Conservation (phyloP, 1,140 invertebrate species). For the Colletes latitarsis region DNA sequence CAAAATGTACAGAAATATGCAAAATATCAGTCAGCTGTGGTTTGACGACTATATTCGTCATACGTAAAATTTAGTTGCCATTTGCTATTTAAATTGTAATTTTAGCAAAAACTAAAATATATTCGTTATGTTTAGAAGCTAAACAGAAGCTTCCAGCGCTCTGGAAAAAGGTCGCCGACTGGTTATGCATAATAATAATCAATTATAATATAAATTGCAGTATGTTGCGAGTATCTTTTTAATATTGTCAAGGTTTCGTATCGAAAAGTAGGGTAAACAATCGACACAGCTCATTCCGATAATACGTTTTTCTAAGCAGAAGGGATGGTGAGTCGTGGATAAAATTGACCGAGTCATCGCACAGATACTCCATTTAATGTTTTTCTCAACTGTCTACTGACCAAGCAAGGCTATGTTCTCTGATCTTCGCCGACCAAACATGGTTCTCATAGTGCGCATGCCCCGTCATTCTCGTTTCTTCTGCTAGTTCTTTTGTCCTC, state of each 20-base stretch:
- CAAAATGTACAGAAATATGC: too few relatives aligned
- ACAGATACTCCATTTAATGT: constrained; percentile 45
- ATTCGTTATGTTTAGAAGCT: too few relatives aligned
- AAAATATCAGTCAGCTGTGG: too few relatives aligned
- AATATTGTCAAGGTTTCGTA: neutral
- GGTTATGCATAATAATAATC: too few relatives aligned
- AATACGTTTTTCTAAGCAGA: constrained; percentile 34
- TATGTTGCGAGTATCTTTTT: too few relatives aligned
- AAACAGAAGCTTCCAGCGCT: too few relatives aligned
- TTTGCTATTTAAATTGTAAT: too few relatives aligned
- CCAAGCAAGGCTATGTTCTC: constrained; percentile 16
- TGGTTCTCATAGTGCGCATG: constrained; percentile 39
- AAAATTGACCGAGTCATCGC: constrained; percentile 49
- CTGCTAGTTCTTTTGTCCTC: constrained; percentile 32
- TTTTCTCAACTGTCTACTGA: constrained; percentile 32
- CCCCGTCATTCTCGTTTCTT: constrained; percentile 45
- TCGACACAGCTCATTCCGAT: constrained; percentile 33
- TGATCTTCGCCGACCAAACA: constrained; percentile 54
- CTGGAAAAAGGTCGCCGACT: too few relatives aligned
- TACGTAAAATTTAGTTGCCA: too few relatives aligned
- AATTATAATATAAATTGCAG: too few relatives aligned
- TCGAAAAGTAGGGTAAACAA: constrained; percentile 47
- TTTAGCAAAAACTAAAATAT: too few relatives aligned
- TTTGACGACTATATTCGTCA: too few relatives aligned
- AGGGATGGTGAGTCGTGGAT: neutral